Base-by-base conservation (phyloP, 1,140 invertebrate genomes). In the Reticulitermes speratus region DNA sequence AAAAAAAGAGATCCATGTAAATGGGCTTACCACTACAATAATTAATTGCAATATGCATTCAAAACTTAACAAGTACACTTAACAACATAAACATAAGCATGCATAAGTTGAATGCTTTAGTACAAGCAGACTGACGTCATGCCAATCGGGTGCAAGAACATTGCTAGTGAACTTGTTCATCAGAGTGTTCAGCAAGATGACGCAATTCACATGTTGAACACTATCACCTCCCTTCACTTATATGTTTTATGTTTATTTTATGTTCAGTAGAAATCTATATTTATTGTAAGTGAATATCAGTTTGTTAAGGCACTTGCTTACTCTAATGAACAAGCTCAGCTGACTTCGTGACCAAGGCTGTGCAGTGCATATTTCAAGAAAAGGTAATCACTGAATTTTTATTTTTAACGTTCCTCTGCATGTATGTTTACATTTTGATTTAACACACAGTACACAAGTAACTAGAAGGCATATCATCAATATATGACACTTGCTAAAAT, bases 301-400 rank as follows among this genome's bases (percentile, higher is more conserved):
- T n/a, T 25, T 59, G 14, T 59, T 75, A 65, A 25, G 21, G 59
- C 21, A 65, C 59, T 65, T 23, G 0, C n/a, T 75, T 2, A 75
- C n/a, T 30, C 65, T 75, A 75, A 75, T 75, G 65, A 75, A 75
- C 65, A 75, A 75, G 65, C n/a, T 9, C 65, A 75, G n/a, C 30
- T 30, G n/a, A 65, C 8, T 12, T 30, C 12, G 5, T 30, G 25
- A 30, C n/a, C n/a, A 75, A 75, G 65, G 65, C 65, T 75, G 65
- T 75, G 25, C 65, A 75, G 25, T 75, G 65, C 21, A 9, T 21
- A 55, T 21, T 19, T 55, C 14, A 55, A 55, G 52, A 55, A 55
- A 55, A 16, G 14, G 14, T 19, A 55, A 19, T 55, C 5, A 5
- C 19, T 19, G 19, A 5, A 55, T 55, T 21, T 55, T 6, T 16